phyloP scores from a whole-genome alignment of 1,140 invertebrate species.

The Penaeus chinensis region DNA sequence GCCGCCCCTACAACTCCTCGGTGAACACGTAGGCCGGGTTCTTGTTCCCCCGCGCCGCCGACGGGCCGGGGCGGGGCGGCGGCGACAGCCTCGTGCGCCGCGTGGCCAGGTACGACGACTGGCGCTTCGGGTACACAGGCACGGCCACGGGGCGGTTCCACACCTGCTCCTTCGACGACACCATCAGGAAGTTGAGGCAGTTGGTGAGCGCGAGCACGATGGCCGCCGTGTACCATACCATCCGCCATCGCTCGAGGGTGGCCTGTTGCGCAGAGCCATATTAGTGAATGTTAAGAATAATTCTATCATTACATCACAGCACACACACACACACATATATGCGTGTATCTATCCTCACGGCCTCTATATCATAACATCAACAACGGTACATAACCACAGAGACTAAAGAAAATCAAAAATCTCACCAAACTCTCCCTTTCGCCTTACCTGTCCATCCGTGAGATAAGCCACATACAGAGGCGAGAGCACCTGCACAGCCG shows the following conservation, averaged over 20 bases:
- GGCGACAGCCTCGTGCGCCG: conserved; percentile 5
- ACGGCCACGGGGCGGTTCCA: conserved; percentile 60
- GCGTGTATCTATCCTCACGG: neutral
- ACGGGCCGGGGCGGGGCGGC: neutral
- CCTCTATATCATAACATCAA: neutral
- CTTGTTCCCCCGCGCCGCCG: conserved; percentile 29
- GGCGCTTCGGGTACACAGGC: conserved; percentile 46
- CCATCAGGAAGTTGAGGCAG: conserved; percentile 62
- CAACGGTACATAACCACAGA: neutral
- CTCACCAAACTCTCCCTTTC: too few relatives aligned
- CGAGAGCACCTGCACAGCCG: conserved; percentile 54
- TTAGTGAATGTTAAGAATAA: too few relatives aligned
- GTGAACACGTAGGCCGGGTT: conserved; percentile 45
- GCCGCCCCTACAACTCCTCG: conserved; percentile 40
- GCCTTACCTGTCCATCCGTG: conserved; percentile 57
- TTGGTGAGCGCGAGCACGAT: conserved; percentile 59
- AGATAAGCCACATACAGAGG: conserved; percentile 60
- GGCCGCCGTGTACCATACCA: conserved; percentile 61
- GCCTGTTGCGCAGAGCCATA: conserved; percentile 21
- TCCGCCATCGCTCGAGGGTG: conserved; percentile 62
- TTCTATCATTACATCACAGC: too few relatives aligned
- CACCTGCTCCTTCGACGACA: conserved; percentile 59
- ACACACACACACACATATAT: neutral
- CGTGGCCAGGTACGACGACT: conserved; percentile 35
- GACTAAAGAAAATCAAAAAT: too few relatives aligned